Evolutionary conservation across 2,797 vertebrate genomes (phyloP), one percentile per base, ranked within the genome.

Genomic region (Rhinatrema bivittatum): DNA sequence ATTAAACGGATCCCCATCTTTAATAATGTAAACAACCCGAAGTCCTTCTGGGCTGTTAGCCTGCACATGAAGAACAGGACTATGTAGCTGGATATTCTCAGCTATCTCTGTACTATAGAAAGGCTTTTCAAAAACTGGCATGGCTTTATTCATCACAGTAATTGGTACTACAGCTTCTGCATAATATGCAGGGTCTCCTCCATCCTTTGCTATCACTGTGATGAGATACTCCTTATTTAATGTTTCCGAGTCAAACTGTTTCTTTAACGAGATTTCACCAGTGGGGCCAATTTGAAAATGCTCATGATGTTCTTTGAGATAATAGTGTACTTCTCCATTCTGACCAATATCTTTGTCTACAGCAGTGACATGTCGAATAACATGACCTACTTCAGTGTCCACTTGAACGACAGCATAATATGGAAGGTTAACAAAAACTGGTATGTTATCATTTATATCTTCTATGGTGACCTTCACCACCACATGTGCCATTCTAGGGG

Each of bases 21-120:
- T 81, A 55, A 99, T 91, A 45, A 91, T 97, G 61, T 98, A 98
- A 36, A 94, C 91, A 29, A 97, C 89, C 19, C 90, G 91, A 38
- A 91, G 81, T 10, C 95, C 94, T 74, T 99, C 96, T 5, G 94
- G 94, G 42, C 93, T 91, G 50, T 72, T 94, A 38, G 94, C 96
- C 58, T 98, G 94, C 4, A 97, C 72, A 1, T 97, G 93, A 25
- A 94, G 87, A 20, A 99, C 87, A 1, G 94, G 91, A 19, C 90
- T 89, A 29, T 91, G 89, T 16, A 92, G 36, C 43, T 90, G 91
- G 49, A 91, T 72, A 25, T 87, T 96, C 73, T 99, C 96, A 11
- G 93, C 85, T 60, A 98, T 87, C 75, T 96, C 93, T 31, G 92
- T 85, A 39, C 88, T 95, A 47, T 99, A 99, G 65, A 99, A 99